Base-by-base conservation (phyloP, 2,888 invertebrate genomes). In the Drosophila nr. medialis region DNA sequence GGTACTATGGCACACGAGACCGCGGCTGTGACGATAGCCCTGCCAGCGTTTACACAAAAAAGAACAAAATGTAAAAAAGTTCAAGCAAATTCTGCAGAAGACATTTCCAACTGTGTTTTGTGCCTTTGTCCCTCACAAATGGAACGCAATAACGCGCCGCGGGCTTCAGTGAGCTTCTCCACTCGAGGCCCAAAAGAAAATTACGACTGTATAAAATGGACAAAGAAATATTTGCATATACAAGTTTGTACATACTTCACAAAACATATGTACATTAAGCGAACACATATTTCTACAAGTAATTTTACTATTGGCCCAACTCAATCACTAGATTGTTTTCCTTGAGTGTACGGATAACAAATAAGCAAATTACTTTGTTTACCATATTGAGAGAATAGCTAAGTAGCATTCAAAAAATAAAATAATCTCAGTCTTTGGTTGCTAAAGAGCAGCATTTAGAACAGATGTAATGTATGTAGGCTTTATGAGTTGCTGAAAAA, bases 91-190 rank as follows among this genome's bases (percentile, higher is more conserved):
- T 74, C 85, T 86, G 85, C 67, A 77, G 21, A 80, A 86, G 85
- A 90, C 90, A 90, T 75, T 75, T 88, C 83, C 89, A 61, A 77
- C 90, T 80, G 90, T 74, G 86, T 58, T 45, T 61, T 51, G 36
- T 50, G 21, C 63, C 63, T 69, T 86, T 73, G 71, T 66, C 71
- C 56, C 66, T 34, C 60, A 32, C 56, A 86, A 86, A 80, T 86
- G 83, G 77, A 86, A 72, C 54, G 49, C 82, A 72, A 36, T 64
- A 63, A 66, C 73, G 59, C 81, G 65, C 81, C 72, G 64, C 87
- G 60, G 89, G 71, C 70, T 64, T 29, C 50, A 55, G 60, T 63
- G 51, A 58, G 18, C 27, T 45, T 29, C 50, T 45, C 32, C 32
- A 49, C 53, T 56, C 50, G 51, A 48, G 59, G 45, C 54, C 68